Percentiles rank a stretch among this genome's conserved stretches.
Conservation (phyloP, 2,113 vertebrate species). For the Varanus komodoensis region DNA sequence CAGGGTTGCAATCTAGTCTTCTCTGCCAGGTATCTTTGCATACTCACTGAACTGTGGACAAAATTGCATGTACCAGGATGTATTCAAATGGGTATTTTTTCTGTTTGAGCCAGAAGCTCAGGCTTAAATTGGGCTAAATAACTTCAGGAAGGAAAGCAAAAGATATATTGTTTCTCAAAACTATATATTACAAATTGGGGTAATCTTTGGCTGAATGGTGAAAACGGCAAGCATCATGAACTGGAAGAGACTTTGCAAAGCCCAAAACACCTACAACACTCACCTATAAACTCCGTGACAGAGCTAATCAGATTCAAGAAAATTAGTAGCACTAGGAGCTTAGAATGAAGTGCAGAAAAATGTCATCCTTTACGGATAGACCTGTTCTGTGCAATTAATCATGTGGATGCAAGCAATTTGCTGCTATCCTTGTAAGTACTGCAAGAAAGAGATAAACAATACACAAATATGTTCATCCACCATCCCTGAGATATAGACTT, state of each 20-base stretch:
- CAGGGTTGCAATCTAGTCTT: background rate
- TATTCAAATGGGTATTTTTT: background rate
- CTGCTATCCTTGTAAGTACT: slow-evolving; percentile 24
- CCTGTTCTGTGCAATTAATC: slow-evolving; percentile 27
- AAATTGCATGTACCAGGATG: background rate
- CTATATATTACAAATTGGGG: background rate
- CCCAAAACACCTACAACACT: slow-evolving; percentile 23
- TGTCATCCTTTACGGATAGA: background rate
- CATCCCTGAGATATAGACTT: slow-evolving; percentile 14
- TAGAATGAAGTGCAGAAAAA: slow-evolving; percentile 26
- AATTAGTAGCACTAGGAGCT: slow-evolving; percentile 22
- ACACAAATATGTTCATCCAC: background rate
- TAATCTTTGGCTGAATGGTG: background rate
- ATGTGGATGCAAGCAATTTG: slow-evolving; percentile 33
- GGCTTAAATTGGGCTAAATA: background rate
- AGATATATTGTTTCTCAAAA: background rate
- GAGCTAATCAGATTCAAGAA: slow-evolving; percentile 40
- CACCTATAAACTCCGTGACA: slow-evolving; percentile 38
- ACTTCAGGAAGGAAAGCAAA: background rate
- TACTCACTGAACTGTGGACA: background rate
- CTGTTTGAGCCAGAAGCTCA: background rate
- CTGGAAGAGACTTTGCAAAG: slow-evolving; percentile 29
- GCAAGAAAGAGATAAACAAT: slow-evolving; percentile 25
- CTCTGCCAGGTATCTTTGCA: background rate
- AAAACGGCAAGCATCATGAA: slow-evolving; percentile 8